phyloP scores from a whole-genome alignment of 2,888 invertebrate species.

The Apoderus coryli region DNA sequence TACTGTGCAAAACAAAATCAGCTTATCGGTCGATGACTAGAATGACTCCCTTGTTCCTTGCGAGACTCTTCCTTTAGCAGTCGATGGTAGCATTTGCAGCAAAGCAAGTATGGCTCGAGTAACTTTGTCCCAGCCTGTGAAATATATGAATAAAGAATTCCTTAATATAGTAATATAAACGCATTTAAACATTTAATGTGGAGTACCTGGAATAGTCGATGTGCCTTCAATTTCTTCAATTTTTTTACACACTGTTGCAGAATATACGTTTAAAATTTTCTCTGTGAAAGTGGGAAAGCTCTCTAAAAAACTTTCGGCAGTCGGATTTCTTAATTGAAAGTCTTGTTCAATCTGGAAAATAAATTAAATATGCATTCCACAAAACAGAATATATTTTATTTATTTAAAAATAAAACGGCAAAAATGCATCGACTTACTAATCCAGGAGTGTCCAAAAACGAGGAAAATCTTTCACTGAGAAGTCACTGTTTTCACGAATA shows the following conservation, averaged over 20 bases:
- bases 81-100: neutral
- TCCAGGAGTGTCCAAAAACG: conserved; percentile 1
- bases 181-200: too few species aligned
- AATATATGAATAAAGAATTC: too few species aligned
- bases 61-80: conserved; percentile 1
- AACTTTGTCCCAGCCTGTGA: conserved; percentile 1
- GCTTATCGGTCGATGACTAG: neutral
- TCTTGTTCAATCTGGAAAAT: conserved; percentile 1
- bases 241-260: neutral
- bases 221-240: neutral
- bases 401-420: too few species aligned
- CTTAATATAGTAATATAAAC: too few species aligned
- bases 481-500: neutral
- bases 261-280: conserved; percentile 1
- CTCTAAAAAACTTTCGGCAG: neutral
- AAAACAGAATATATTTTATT: too few species aligned
- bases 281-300: neutral
- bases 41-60: neutral
- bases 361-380: too few species aligned
- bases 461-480: neutral
- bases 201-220: neutral
- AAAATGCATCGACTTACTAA: too few species aligned
- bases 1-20: neutral
- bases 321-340: neutral
- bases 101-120: neutral